phyloP scores from a whole-genome alignment of 2,888 invertebrate genomes.

The Stegana nigrithorax region DNA sequence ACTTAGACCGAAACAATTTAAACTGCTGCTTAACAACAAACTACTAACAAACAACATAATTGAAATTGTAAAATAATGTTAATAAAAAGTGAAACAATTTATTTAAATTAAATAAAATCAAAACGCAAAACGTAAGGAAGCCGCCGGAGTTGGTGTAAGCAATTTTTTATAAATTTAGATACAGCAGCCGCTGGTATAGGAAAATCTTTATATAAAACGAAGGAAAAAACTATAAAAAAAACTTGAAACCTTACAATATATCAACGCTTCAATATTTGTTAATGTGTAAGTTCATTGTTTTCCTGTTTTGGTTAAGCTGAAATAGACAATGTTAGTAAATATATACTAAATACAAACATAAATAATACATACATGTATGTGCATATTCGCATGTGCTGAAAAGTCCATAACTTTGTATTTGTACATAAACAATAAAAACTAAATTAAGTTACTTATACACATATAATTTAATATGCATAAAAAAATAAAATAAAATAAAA shows the following conservation, averaged over 20 bases:
- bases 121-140: not conserved
- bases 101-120: not conserved
- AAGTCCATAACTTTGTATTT: constrained; percentile 14
- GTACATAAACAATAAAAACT: constrained; percentile 2
- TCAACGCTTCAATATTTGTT: constrained; percentile 12
- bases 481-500: not conserved
- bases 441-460: constrained; percentile 9
- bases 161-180: too few relatives aligned
- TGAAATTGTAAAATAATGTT: too few relatives aligned
- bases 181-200: not conserved
- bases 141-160: too few relatives aligned
- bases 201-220: not conserved
- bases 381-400: constrained; percentile 1
- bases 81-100: too few relatives aligned
- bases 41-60: too few relatives aligned
- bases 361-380: not conserved
- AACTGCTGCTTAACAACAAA: too few relatives aligned
- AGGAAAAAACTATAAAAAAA: not conserved
- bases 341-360: not conserved
- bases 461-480: not conserved
- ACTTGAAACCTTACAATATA: not conserved
- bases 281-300: constrained; percentile 10
- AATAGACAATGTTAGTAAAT: not conserved
- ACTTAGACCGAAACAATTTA: too few relatives aligned
- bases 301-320: constrained; percentile 3